Percentiles rank a stretch among this genome's conserved stretches.
Conservation (phyloP, 2,797 vertebrate species). For the Urocyon cinereoargenteus region DNA sequence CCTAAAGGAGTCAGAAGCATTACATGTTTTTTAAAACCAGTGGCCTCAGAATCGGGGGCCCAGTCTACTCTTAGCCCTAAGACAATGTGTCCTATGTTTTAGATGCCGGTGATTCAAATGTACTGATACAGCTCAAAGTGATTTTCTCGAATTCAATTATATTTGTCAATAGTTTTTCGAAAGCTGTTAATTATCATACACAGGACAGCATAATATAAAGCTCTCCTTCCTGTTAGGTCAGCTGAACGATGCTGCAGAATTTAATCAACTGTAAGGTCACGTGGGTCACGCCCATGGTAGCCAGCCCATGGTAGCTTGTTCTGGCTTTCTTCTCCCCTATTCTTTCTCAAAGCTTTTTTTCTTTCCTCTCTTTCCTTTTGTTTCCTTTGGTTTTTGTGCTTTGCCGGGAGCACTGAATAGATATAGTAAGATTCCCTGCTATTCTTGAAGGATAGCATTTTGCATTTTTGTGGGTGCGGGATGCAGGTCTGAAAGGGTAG, state of each 20-base stretch:
- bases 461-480: not conserved
- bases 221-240: not conserved
- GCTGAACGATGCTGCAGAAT: rapidly evolving
- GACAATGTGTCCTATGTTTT: not conserved
- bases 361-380: not conserved
- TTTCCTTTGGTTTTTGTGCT: not conserved
- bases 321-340: not conserved
- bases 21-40: not conserved
- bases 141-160: not conserved
- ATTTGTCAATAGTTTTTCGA: not conserved
- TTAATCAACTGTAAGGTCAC: not conserved
- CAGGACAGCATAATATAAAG: not conserved
- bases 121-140: not conserved
- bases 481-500: not conserved
- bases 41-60: not conserved
- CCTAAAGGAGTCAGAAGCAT: not conserved
- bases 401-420: not conserved
- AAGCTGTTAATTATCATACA: not conserved
- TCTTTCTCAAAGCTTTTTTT: not conserved
- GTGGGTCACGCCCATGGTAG: rapidly evolving
- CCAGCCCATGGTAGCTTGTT: rapidly evolving
- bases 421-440: not conserved
- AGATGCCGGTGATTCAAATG: not conserved
- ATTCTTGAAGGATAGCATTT: not conserved
- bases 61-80: not conserved